Percentiles rank a stretch among this genome's conserved stretches.
Conservation (phyloP, 2,113 vertebrate species). For the Gymnogyps californianus region DNA sequence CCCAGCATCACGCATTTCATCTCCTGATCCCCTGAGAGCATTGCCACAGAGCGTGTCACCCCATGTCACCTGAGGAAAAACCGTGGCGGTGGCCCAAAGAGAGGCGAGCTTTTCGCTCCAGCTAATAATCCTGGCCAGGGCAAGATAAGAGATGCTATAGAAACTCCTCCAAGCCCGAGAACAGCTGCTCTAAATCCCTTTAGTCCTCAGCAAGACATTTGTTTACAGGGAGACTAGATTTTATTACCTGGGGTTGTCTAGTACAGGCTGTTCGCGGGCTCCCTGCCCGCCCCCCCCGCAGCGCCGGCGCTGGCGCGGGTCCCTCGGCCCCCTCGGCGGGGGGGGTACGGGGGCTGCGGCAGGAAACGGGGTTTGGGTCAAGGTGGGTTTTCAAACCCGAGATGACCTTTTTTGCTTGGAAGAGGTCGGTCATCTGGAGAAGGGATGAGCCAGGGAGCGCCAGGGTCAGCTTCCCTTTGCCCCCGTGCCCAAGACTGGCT, state of each 20-base stretch:
- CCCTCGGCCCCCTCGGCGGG: fast-evolving
- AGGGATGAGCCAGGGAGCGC: neutral
- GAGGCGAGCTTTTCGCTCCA: neutral
- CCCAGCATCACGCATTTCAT: neutral
- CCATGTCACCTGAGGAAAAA: neutral
- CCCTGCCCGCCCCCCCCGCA: neutral
- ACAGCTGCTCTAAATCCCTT: slow-evolving; percentile 60
- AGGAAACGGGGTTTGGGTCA: neutral
- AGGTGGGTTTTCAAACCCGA: neutral
- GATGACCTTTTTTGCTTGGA: neutral
- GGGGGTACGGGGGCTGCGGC: neutral
- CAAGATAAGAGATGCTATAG: slow-evolving; percentile 22
- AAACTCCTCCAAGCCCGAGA: neutral
- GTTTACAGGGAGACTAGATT: slow-evolving; percentile 18
- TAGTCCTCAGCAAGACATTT: slow-evolving; percentile 1
- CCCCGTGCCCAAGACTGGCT: fast-evolving
- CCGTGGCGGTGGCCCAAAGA: neutral
- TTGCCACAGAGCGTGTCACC: neutral
- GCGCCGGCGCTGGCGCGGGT: neutral
- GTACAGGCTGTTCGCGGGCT: neutral
- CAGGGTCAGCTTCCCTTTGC: neutral
- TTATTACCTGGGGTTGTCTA: neutral
- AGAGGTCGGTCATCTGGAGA: neutral
- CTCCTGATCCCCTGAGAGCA: neutral
- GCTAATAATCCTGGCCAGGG: neutral